phyloP scores from a whole-genome alignment of 2,888 invertebrate species.

The Nomada ruficornis region DNA sequence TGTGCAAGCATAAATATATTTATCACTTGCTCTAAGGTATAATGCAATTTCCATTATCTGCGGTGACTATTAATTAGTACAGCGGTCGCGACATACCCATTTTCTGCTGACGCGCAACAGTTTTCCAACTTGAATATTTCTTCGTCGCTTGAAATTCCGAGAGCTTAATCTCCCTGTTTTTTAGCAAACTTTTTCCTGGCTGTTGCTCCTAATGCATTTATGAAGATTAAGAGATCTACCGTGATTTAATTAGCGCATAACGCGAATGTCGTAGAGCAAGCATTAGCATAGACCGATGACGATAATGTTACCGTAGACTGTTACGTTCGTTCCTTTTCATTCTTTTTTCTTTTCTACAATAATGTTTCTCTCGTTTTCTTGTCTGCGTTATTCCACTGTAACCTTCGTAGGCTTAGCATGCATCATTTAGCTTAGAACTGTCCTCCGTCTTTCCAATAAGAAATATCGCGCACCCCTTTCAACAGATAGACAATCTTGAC shows the following conservation, averaged over 20 bases:
- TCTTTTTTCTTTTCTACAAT: background rate
- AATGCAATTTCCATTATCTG: conserved; percentile 14
- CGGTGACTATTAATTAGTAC: conserved; percentile 2
- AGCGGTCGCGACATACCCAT: conserved; percentile 17
- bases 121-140: conserved; percentile 41
- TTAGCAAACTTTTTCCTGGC: conserved; percentile 44
- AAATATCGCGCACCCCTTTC: background rate
- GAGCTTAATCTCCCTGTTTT: conserved; percentile 42
- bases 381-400: conserved; percentile 14
- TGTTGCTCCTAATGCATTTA: conserved; percentile 56
- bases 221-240: conserved; percentile 48
- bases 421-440: conserved; percentile 50
- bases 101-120: conserved; percentile 53
- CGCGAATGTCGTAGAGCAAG: conserved; percentile 55
- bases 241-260: conserved; percentile 57
- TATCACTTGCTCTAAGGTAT: background rate
- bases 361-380: background rate
- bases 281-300: conserved; percentile 51
- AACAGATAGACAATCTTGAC: too few species aligned
- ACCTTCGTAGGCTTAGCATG: conserved; percentile 51
- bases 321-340: background rate
- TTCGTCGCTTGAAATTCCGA: conserved; percentile 38
- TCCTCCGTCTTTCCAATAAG: conserved; percentile 10
- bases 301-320: conserved; percentile 41
- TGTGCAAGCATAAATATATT: background rate